Evolutionary conservation across 2,797 vertebrate genomes (phyloP).

Genomic region (Micropoecilia bifurca): DNA sequence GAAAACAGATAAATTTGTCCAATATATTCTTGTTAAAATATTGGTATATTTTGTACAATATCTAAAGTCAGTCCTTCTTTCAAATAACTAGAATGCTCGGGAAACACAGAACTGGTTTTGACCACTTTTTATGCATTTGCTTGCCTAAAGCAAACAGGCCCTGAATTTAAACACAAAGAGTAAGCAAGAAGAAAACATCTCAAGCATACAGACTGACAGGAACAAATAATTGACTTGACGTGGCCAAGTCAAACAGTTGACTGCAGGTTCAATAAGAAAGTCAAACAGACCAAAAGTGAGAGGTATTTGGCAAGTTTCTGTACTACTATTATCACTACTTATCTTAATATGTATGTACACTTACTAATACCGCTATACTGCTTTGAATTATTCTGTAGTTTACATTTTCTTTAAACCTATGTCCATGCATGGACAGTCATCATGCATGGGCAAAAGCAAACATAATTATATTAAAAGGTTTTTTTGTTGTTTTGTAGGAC

Average conservation of each 20-base stretch:
- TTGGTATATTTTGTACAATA: not conserved
- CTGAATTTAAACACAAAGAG: not conserved
- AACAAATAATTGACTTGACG: not conserved
- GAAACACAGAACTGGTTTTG: not conserved
- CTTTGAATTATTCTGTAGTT: not conserved
- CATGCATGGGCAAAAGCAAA: not conserved
- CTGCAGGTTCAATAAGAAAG: not conserved
- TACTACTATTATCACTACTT: not conserved
- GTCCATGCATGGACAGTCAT: not conserved
- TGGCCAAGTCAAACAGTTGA: not conserved
- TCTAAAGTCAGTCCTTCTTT: not conserved
- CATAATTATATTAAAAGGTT: too few species aligned
- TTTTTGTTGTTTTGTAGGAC: not conserved
- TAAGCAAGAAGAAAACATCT: not conserved
- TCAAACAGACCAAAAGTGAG: not conserved
- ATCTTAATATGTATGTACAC: not conserved
- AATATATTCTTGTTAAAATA: not conserved
- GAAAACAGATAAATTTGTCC: not conserved
- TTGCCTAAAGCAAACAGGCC: too few species aligned
- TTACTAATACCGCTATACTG: not conserved
- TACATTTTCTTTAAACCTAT: not conserved
- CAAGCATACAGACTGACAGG: not conserved
- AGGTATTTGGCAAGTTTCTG: not conserved
- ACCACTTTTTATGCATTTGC: not conserved
- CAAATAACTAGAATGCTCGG: not conserved